phyloP scores from a whole-genome alignment of 2,797 vertebrate genomes.

The Falco naumanni region DNA sequence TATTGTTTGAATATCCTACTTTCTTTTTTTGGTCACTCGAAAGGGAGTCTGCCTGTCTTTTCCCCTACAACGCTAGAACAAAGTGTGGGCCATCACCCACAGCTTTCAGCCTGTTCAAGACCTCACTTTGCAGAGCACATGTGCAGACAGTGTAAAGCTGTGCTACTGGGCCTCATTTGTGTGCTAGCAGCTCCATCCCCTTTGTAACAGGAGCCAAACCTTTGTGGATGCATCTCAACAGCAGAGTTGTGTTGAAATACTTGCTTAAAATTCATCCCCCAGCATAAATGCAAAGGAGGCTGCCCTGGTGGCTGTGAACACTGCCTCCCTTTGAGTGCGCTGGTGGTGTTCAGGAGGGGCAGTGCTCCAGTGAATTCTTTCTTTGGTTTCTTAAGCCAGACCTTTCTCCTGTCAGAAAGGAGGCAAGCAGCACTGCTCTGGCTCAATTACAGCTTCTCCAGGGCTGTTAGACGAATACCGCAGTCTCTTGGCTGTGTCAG shows the following conservation, averaged over 20 bases:
- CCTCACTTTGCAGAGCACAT: background rate
- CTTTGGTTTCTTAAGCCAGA: background rate
- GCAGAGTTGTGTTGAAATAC: conserved; percentile 17
- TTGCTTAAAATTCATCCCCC: background rate
- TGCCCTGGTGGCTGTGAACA: background rate
- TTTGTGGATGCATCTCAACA: background rate
- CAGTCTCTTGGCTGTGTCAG: conserved; percentile 61
- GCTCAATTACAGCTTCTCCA: conserved; percentile 41
- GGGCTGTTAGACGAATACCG: conserved; percentile 74
- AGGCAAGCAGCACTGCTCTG: background rate
- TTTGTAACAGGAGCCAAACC: background rate
- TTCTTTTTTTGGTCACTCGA: background rate
- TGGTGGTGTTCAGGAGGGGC: background rate
- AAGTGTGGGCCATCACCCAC: background rate
- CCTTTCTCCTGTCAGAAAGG: background rate
- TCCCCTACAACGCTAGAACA: background rate
- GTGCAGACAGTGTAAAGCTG: background rate
- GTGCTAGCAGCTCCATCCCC: background rate
- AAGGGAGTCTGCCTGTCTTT: background rate
- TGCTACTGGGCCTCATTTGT: background rate
- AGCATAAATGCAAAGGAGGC: background rate
- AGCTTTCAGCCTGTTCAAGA: background rate
- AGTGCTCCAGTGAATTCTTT: background rate
- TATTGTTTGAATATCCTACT: background rate
- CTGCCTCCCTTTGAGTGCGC: background rate